Conservation (phyloP, 1,140 invertebrate species). For the Platyura marginata region DNA sequence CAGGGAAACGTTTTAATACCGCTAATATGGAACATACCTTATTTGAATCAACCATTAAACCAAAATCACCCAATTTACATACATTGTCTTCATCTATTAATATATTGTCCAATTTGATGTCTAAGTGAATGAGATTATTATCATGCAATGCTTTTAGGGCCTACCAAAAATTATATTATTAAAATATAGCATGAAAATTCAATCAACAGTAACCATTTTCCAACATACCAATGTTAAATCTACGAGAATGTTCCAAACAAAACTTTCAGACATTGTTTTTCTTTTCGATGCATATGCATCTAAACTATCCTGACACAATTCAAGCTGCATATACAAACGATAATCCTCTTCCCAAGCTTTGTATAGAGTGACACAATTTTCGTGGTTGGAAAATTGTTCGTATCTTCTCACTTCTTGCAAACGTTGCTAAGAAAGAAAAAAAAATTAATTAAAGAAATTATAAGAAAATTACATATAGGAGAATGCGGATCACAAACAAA, state of each 20-base stretch:
- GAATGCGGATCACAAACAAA: not conserved
- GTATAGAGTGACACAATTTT: conserved; percentile 45
- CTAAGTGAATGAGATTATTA: conserved; percentile 47
- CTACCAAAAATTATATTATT: conserved; percentile 18
- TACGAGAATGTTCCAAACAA: conserved; percentile 20
- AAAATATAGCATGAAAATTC: not conserved
- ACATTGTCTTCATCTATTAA: conserved; percentile 35
- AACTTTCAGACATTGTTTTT: not conserved
- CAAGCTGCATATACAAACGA: conserved; percentile 51
- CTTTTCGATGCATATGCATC: not conserved
- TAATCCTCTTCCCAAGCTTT: conserved; percentile 57
- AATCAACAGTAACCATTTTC: not conserved
- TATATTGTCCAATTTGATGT: conserved; percentile 64
- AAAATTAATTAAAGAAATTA: no score
- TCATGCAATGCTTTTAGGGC: conserved; percentile 47
- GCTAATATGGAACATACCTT: conserved; percentile 24
- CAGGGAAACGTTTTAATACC: not conserved
- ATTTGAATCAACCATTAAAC: conserved; percentile 43
- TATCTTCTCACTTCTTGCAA: conserved; percentile 52
- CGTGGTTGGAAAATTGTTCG: conserved; percentile 43
- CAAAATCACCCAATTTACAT: conserved; percentile 60
- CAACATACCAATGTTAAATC: conserved; percentile 8
- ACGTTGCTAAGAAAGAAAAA: conserved; percentile 26
- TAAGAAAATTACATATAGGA: no score
- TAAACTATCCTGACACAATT: conserved; percentile 32